These are phyloP conservation scores for Gasterosteus aculeatus DNA, from an alignment of 2,113 vertebrate genomes.

Conservation along the genomic window DNA sequence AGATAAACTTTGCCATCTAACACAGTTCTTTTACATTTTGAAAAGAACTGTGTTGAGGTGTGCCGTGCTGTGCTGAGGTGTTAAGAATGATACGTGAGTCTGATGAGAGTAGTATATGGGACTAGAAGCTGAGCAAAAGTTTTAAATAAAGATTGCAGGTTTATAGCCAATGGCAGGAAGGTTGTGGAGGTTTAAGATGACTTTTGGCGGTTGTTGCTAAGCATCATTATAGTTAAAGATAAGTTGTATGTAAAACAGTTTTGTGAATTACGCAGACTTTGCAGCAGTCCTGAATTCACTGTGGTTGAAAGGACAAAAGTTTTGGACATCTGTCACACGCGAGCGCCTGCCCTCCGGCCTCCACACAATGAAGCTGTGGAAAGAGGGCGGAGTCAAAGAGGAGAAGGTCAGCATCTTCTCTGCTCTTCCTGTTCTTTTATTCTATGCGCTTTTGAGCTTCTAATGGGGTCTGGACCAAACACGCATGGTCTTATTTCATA, in stretches of 20 bases:
- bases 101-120: background rate
- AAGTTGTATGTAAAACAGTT: background rate
- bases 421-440: slow-evolving; percentile 24
- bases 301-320: slow-evolving; percentile 40
- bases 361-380: slow-evolving; percentile 35
- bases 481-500: slow-evolving; percentile 9
- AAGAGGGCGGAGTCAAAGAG: slow-evolving; percentile 13
- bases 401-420: slow-evolving; percentile 42
- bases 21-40: background rate
- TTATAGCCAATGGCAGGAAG: background rate
- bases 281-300: slow-evolving; percentile 25
- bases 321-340: slow-evolving; percentile 58
- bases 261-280: slow-evolving; percentile 26
- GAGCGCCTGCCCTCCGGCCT: slow-evolving; percentile 40
- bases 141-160: slow-evolving; percentile 6
- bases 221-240: background rate
- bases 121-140: background rate
- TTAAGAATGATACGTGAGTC: background rate
- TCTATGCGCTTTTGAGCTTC: slow-evolving; percentile 16
- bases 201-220: background rate
- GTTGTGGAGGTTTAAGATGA: background rate
- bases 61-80: no score
- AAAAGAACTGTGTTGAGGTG: no score
- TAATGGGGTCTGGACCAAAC: background rate
- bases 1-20: background rate